A percentile compares a stretch with the other conserved stretches of the same genome.
Evolutionary conservation across 2,113 vertebrate genomes (phyloP).

Genomic region (Thomomys bottae): DNA sequence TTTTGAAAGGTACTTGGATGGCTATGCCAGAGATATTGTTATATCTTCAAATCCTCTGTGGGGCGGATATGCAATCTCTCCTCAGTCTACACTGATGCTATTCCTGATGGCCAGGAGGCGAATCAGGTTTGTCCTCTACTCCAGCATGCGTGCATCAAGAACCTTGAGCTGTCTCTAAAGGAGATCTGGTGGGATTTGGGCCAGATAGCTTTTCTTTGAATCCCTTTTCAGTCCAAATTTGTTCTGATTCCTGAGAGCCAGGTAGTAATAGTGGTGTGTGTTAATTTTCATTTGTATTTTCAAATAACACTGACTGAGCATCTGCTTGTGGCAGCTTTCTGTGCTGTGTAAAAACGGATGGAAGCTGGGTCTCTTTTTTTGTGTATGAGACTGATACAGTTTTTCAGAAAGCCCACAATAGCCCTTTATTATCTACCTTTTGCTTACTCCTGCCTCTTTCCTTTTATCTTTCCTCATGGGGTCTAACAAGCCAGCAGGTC

Average conservation of each 20-base stretch:
- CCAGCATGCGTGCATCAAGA: not conserved
- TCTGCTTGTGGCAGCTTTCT: not conserved
- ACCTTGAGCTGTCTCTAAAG: not conserved
- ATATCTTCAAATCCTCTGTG: not conserved
- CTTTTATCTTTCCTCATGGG: not conserved
- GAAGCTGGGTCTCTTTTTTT: not conserved
- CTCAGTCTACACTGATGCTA: not conserved
- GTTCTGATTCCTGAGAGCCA: constrained; percentile 6
- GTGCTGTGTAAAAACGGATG: not conserved
- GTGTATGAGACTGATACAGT: not conserved
- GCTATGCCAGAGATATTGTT: not conserved
- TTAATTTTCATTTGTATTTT: constrained; percentile 43
- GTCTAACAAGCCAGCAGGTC: not conserved
- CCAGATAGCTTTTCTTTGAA: not conserved
- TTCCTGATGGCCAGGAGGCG: not conserved
- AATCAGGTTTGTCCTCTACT: not conserved
- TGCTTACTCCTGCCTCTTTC: not conserved
- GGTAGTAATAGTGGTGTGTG: not conserved
- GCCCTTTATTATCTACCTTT: not conserved
- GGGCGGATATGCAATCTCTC: not conserved
- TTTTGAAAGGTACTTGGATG: constrained; percentile 1
- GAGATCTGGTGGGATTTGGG: not conserved
- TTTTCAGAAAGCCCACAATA: not conserved
- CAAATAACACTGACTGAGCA: not conserved
- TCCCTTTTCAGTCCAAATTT: not conserved